Evolutionary conservation across 2,797 vertebrate genomes (phyloP), one percentile per base, ranked within the genome.

Genomic region (Oreortyx pictus): DNA sequence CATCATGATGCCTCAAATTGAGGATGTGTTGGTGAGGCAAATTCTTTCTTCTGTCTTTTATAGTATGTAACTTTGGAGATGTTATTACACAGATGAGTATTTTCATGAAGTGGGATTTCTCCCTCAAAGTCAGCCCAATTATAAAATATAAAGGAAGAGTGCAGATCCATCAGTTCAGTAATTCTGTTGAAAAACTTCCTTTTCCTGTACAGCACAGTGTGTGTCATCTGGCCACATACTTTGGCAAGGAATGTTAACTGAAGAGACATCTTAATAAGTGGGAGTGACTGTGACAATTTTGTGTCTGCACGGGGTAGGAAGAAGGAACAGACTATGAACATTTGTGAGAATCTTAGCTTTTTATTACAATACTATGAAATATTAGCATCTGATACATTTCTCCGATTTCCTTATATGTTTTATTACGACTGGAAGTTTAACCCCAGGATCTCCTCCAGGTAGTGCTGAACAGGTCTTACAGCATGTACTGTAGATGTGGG

Each of bases 151-250:
- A 54, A 75, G 7, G 62, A 71, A 8, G 10, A 76, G 4, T 4
- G 0, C 25, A 0, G 0, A 57, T 88, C 25, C 84, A 22, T 62
- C 1, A 1, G 20, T 7, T 86, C 2, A 1, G 4, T 73, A 70
- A 79, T 70, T 89, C 27, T 67, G 37, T 77, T 37, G 20, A 64
- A 82, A 89, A 60, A 4, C 11, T 91, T 81, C 6, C 11, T 84
- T 74, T 85, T 57, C 27, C 82, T 92, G 71, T 76, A 62, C 15
- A 68, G 14, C 12, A 47, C 29, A 22, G 9, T 5, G 4, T 78
- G 14, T 72, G 27, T 62, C 72, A 73, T 54, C 68, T 77, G 44
- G 44, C 15, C 60, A 22, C 43, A n/a, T 6, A 43, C 15, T 64
- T 43, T 77, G 68, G 74, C 14, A 71, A 86, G 27, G 71, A 88